Evolutionary conservation across 1,140 invertebrate species (phyloP), one percentile per base, ranked within the genome.

Genomic region (Aphidius ervi): DNA sequence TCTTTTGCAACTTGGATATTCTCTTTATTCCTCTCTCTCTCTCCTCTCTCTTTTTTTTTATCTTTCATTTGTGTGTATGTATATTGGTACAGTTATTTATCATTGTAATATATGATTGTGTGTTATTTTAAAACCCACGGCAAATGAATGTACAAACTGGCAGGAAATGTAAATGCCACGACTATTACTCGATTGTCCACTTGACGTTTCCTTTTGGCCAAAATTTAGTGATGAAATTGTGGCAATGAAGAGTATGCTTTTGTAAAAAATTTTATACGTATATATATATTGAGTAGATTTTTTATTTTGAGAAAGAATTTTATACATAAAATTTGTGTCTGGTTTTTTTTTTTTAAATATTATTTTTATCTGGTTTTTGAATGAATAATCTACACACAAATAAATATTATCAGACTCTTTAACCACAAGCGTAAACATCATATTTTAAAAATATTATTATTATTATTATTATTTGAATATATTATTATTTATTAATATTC

Each of bases 121-220:
- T 46, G 58, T 31, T 31, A 31, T 31, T 31, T 31, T 31, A 31
- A 31, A 31, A 31, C 23, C 23, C 23, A 31, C 23, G 23, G 4
- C 23, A 31, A 31, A 58, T 39, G 23, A 23, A 43, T 60, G 10
- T 54, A 46, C n/a, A 42, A 41, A 43, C 39, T 43, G 23, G 10
- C 31, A n/a, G 39, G 56, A 47, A 57, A 40, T 23, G 56, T 54
- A 54, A 57, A 40, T 57, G 46, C 56, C 56, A 46, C 31, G 45
- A 57, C 56, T 48, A 57, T 57, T 57, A 57, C 56, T 48, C 56
- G 46, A 57, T 57, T 57, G 56, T 57, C 46, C 56, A 57, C 56
- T 57, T 57, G 56, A 48, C 46, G 56, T 57, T 47, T 57, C 46
- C 45, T 45, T 57, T 57, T 45, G 9, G 56, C 52, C 42, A 37